Conservation (phyloP, 2,888 invertebrate species). For the Cosmorhoe ocellata region DNA sequence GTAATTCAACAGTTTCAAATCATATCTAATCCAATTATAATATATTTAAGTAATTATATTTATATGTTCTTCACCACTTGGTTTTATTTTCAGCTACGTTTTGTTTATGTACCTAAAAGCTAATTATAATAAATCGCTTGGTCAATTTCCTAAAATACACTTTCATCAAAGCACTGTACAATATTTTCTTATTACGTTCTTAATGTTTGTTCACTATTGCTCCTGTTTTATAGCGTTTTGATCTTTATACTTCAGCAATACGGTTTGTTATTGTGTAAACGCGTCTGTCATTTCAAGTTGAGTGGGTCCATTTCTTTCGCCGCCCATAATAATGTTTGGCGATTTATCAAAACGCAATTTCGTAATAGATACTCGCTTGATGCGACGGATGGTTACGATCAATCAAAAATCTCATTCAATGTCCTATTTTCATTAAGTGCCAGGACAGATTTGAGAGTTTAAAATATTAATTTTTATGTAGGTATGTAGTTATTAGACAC, state of each 20-base stretch:
- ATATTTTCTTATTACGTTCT: slow-evolving; percentile 69
- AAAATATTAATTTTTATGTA: too few relatives aligned
- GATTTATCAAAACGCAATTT: slow-evolving; percentile 82
- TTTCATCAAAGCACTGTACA: slow-evolving; percentile 63
- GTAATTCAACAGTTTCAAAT: too few relatives aligned
- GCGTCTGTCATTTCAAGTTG: slow-evolving; percentile 61
- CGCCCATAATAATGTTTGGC: slow-evolving; percentile 79
- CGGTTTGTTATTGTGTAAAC: slow-evolving; percentile 43
- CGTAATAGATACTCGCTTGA: slow-evolving; percentile 80
- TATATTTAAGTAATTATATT: too few relatives aligned
- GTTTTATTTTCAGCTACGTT: background rate
- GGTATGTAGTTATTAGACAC: too few relatives aligned
- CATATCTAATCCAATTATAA: too few relatives aligned
- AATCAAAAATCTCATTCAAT: slow-evolving; percentile 45
- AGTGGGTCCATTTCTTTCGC: slow-evolving; percentile 78
- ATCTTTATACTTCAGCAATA: slow-evolving; percentile 41
- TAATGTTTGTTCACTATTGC: slow-evolving; percentile 61
- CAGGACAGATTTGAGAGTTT: background rate
- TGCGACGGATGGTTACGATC: slow-evolving; percentile 66
- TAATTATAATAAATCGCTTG: slow-evolving; percentile 47
- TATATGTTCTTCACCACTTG: too few relatives aligned
- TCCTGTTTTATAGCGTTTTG: slow-evolving; percentile 36
- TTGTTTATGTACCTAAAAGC: slow-evolving; percentile 21
- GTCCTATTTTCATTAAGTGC: background rate
- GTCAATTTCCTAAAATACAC: slow-evolving; percentile 66